Base-by-base conservation (phyloP, 2,888 invertebrate genomes). In the Cremastinae sp. region DNA sequence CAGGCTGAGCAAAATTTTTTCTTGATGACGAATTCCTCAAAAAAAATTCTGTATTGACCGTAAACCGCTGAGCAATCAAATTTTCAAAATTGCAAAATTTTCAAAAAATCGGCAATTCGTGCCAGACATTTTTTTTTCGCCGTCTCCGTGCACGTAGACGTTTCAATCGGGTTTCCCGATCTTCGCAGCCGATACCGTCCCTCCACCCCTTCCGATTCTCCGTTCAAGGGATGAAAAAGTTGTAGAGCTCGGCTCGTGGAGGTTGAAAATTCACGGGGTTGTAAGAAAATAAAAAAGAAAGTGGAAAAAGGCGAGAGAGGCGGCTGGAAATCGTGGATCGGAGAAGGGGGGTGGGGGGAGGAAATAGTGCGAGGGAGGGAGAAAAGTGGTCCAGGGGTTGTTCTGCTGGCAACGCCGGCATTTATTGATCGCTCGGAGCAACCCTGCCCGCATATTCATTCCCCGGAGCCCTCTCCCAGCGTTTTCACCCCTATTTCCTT, bases 341-440 rank as follows among this genome's bases (percentile, higher is more conserved):
- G 49, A 41, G 61, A 53, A 28, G 39, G 62, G 89, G 90, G 90
- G 90, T 90, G 90, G 76, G 90, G 35, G 70, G 37, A 53, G 68
- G 37, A 43, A 22, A 64, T 37, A 35, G 53, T 39, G 53, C 49
- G 45, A 65, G 58, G 58, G 76, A 51, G 74, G 66, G 78, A 78
- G 79, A 78, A 66, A 77, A 80, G 79, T 79, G 84, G 82, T 86
- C 86, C 84, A 85, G 83, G 86, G 84, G 85, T 83, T 84, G 87
- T 59, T 69, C 82, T 86, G 86, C 84, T 87, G 85, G 86, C 82
- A 85, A 86, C 84, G 72, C 77, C 78, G 80, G 87, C 88, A 83
- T 86, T 86, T 88, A 88, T 88, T 88, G 88, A 88, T 88, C 88
- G 88, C 83, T 85, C 77, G 81, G 74, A 84, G 85, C 86, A 85